Base-by-base conservation (phyloP, 2,797 vertebrate species). In the Enteromius unitaeniatus region DNA sequence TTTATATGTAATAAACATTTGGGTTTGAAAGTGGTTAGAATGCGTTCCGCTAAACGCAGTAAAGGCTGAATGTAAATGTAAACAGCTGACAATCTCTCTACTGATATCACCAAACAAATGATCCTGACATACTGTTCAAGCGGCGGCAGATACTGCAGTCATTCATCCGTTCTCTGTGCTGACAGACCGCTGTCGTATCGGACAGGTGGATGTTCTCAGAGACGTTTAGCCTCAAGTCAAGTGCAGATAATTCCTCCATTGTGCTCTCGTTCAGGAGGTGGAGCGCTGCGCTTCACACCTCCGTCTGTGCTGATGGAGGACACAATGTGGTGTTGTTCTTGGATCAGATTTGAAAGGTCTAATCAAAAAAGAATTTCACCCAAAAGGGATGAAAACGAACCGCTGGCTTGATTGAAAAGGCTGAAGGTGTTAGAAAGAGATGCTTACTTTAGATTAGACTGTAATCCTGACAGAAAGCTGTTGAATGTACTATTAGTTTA, bases 201-300 rank as follows among this genome's bases (percentile, higher is more conserved):
- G 60, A 82, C 83, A 73, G 82, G 31, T 51, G 60, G 70, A 81
- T 82, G 82, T 82, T 47, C 42, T 78, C 82, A 73, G 81, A 82
- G 26, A 60, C 67, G 40, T 68, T 80, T 85, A 85, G 83, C 85
- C 83, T 70, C 60, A 85, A 85, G 87, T 82, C 9, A 78, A 70
- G 75, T 78, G 69, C 37, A 37, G 79, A 88, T 74, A 83, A 88
- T 64, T 84, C 83, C 77, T 37, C 80, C 70, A 85, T 86, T 86
- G 80, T 86, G 80, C 81, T 78, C 76, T 21, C 6, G 31, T 67
- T 73, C 47, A 37, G 81, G 72, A 72, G 58, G 60, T 62, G 58
- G 13, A 62, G 65, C 79, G 84, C 51, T 82, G 83, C 74, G 77
- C 80, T 78, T 81, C 78, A 75, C 72, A 82, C 78, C 82, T 88